Conservation (phyloP, 2,888 invertebrate species). For the Formica aserva region DNA sequence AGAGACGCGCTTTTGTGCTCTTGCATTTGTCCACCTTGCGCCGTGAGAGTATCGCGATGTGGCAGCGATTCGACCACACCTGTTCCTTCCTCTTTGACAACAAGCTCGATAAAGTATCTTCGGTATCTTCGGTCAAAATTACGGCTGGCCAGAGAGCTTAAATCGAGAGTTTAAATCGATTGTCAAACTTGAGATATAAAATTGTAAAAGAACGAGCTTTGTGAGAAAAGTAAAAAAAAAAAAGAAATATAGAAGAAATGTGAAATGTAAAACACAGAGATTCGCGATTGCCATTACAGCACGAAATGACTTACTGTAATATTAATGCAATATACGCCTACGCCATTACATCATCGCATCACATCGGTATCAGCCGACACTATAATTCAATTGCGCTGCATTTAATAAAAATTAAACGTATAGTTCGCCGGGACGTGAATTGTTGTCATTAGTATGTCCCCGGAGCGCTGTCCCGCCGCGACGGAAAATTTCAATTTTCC, state of each 20-base stretch:
- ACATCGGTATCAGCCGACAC: constrained; percentile 26
- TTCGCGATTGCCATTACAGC: constrained; percentile 34
- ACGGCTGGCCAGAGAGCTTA: background rate
- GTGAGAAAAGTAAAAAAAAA: background rate
- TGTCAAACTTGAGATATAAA: background rate
- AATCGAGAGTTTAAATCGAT: background rate
- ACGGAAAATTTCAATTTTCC: constrained; percentile 74
- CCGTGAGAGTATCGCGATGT: constrained; percentile 16
- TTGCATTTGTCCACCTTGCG: constrained; percentile 73
- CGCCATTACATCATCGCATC: constrained; percentile 11
- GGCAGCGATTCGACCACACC: constrained; percentile 64
- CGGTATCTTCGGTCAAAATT: background rate
- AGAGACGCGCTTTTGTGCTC: constrained; percentile 60
- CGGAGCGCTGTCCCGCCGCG: constrained; percentile 57
- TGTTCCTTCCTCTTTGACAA: constrained; percentile 61
- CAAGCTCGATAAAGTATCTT: background rate
- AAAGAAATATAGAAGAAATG: background rate
- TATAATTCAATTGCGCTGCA: constrained; percentile 47
- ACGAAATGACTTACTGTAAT: constrained; percentile 45
- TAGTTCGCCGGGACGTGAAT: constrained; percentile 66
- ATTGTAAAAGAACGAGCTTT: background rate
- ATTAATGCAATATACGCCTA: constrained; percentile 32
- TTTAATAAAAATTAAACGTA: constrained; percentile 45
- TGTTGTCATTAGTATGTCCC: constrained; percentile 67
- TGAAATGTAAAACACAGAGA: background rate